phyloP scores from a whole-genome alignment of 2,113 vertebrate species.

The Eretmodus cyanostictus region DNA sequence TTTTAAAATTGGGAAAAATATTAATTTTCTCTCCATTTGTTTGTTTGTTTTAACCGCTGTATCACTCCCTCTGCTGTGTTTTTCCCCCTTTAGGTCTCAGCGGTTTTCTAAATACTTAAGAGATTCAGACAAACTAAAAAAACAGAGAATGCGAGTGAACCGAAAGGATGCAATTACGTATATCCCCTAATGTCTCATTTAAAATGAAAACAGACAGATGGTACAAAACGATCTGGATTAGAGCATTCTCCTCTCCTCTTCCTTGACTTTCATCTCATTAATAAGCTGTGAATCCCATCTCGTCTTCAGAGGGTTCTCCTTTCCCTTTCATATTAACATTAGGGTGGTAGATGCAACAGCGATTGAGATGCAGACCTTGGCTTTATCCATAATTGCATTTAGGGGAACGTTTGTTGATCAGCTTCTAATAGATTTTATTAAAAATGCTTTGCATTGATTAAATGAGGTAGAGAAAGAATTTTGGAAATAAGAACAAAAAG shows the following conservation, averaged over 20 bases:
- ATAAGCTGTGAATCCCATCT: constrained; percentile 45
- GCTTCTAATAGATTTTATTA: constrained; percentile 16
- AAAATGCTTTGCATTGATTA: neutral
- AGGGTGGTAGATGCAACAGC: neutral
- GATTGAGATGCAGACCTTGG: constrained; percentile 35
- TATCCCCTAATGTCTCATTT: constrained; percentile 62
- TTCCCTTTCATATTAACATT: constrained; percentile 23
- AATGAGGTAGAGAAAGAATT: neutral
- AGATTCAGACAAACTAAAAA: constrained; percentile 13
- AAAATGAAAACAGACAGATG: constrained; percentile 38
- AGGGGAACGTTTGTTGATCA: constrained; percentile 28
- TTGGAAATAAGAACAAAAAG: neutral
- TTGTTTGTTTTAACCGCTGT: constrained; percentile 44
- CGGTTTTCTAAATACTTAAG: constrained; percentile 36
- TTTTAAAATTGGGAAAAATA: constrained; percentile 34
- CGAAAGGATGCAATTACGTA: neutral
- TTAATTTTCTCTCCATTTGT: constrained; percentile 33
- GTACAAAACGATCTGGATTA: constrained; percentile 54
- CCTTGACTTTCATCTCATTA: constrained; percentile 53
- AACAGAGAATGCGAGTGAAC: neutral
- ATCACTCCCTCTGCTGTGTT: neutral
- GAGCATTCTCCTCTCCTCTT: constrained; percentile 36
- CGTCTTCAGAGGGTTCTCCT: constrained; percentile 32
- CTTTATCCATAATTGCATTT: constrained; percentile 37
- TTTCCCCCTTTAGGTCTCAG: constrained; percentile 27